Evolutionary conservation across 2,113 vertebrate species (phyloP), one percentile per base, ranked within the genome.

Genomic region (Alectura lathami): DNA sequence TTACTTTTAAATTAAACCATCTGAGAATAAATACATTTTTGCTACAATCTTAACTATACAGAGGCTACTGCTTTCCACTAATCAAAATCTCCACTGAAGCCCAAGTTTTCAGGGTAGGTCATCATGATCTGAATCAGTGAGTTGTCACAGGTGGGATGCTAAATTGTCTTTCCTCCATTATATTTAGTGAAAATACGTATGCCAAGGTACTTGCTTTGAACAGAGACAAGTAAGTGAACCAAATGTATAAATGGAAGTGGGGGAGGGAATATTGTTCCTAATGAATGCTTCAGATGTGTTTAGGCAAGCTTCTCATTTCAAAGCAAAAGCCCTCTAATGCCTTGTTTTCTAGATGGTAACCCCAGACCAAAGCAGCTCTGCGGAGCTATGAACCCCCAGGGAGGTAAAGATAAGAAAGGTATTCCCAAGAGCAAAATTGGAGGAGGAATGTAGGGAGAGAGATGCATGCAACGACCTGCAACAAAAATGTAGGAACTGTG

Each of bases 81-180:
- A 96, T 97, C 95, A 95, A 96, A 97, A 93, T 83, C 86, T 92
- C 84, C 80, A 94, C 91, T 89, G 85, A 94, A 97, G 78, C 86
- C 43, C 81, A 94, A 82, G 73, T 90, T 74, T 88, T 97, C 91
- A 94, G 87, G 93, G 91, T 70, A 96, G 93, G 94, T 94, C 86
- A 92, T 92, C 91, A 80, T 53, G 75, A 90, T 93, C 63, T 82
- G 93, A 96, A 95, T 93, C 73, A 93, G 69, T 95, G 89, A 83
- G 50, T 86, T 95, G 93, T 97, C 94, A 95, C 69, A 96, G 93
- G 83, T 96, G 78, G 76, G 91, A 93, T 95, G 84, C 62, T 97
- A 95, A 97, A 93, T 92, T 91, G 78, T 91, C 86, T 73, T 95
- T 92, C 70, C 54, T 96, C 94, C 93, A 95, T 92, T 97, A 91